phyloP scores from a whole-genome alignment of 2,797 vertebrate genomes.

The Remorina albescens region DNA sequence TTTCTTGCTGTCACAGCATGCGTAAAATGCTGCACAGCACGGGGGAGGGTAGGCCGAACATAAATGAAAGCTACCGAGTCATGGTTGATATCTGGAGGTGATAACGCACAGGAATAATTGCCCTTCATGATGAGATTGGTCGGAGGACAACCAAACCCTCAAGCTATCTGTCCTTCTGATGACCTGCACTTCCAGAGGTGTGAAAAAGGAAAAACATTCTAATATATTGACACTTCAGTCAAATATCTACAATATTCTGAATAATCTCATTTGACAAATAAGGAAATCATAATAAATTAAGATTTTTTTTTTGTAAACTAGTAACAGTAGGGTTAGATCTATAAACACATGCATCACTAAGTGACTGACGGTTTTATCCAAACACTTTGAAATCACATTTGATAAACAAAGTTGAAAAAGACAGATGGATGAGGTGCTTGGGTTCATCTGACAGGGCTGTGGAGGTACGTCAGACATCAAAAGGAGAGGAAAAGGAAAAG shows the following conservation, averaged over 20 bases:
- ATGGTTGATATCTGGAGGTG: slow-evolving; percentile 23
- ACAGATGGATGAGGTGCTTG: not conserved
- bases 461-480: not conserved
- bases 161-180: not conserved
- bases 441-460: not conserved
- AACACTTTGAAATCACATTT: not conserved
- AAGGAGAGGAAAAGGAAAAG: not conserved
- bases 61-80: slow-evolving; percentile 8
- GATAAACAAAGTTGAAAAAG: not conserved
- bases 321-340: not conserved
- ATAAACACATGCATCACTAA: no score
- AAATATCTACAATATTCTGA: not conserved
- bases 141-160: not conserved
- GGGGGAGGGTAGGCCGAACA: slow-evolving; percentile 15
- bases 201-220: no score
- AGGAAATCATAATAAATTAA: not conserved
- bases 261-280: not conserved
- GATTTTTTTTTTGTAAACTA: no score
- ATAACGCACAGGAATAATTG: slow-evolving; percentile 40
- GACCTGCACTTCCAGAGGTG: no score
- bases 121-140: slow-evolving; percentile 36
- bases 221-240: not conserved
- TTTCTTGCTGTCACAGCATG: slow-evolving; percentile 16
- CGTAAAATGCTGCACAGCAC: slow-evolving; percentile 16
- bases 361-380: not conserved